Conservation (phyloP, 1,140 invertebrate genomes). For the Pentalonia nigronervosa region DNA sequence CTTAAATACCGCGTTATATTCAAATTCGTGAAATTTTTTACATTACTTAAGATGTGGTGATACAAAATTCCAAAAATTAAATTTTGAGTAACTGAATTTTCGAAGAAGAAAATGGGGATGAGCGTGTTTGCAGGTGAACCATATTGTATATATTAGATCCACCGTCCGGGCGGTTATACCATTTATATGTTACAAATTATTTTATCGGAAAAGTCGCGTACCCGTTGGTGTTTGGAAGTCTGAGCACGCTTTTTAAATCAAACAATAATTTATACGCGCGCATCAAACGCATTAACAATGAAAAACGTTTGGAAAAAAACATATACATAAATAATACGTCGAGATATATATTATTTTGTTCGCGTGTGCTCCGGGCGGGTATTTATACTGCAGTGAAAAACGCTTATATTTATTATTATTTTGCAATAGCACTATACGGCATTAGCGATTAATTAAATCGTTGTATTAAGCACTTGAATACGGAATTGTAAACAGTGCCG, state of each 20-base stretch:
- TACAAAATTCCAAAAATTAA: no score
- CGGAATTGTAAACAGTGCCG: neutral
- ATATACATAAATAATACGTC: neutral
- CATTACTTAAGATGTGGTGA: no score
- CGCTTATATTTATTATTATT: neutral
- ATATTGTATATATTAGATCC: neutral
- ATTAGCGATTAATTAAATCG: neutral
- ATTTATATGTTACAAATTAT: neutral
- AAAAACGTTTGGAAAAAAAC: neutral
- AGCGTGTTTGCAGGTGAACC: no score
- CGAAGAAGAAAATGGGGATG: no score
- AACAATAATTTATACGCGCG: neutral
- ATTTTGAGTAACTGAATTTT: no score
- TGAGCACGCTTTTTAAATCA: neutral
- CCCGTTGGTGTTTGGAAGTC: neutral
- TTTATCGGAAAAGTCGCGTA: neutral
- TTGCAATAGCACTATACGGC: neutral
- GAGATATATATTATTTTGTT: neutral
- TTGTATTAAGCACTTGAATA: neutral
- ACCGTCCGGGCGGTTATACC: neutral
- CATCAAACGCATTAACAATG: neutral
- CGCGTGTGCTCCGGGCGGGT: neutral
- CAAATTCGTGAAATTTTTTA: no score
- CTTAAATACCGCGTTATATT: no score
- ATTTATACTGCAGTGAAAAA: neutral